Evolutionary conservation across 2,888 invertebrate species (phyloP).

Genomic region (Pycnomerus fuliginosus): DNA sequence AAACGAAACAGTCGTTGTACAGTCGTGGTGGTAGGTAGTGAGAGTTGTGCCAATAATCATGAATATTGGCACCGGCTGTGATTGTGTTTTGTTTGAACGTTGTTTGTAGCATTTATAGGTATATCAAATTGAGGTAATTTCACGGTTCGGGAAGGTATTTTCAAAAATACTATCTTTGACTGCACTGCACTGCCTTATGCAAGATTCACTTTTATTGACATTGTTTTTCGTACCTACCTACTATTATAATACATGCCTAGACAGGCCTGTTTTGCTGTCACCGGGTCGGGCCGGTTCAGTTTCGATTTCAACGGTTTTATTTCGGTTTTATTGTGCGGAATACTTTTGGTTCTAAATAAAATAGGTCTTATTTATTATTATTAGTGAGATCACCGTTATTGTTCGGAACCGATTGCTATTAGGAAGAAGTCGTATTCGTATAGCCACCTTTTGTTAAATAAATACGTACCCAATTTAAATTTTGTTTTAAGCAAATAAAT

Average conservation of each 20-base stretch:
- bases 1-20: slow-evolving; percentile 35
- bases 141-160: background rate
- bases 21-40: slow-evolving; percentile 26
- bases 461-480: no score
- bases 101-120: no score
- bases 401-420: no score
- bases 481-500: no score
- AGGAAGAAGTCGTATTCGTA: no score
- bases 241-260: no score
- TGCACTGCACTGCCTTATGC: no score
- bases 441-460: no score
- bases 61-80: slow-evolving; percentile 13
- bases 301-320: slow-evolving; percentile 38
- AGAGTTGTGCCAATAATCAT: slow-evolving; percentile 11
- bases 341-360: background rate
- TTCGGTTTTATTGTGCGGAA: background rate
- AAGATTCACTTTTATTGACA: slow-evolving; percentile 38
- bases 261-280: slow-evolving; percentile 44
- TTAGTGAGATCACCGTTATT: no score
- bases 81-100: slow-evolving; percentile 13
- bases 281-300: slow-evolving; percentile 44
- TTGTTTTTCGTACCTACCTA: slow-evolving; percentile 31
- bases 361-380: no score
- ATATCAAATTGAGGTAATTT: no score
- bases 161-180: no score